Evolutionary conservation across 2,797 vertebrate species (phyloP), one percentile per base, ranked within the genome.

Genomic region (Protosalanx chinensis): DNA sequence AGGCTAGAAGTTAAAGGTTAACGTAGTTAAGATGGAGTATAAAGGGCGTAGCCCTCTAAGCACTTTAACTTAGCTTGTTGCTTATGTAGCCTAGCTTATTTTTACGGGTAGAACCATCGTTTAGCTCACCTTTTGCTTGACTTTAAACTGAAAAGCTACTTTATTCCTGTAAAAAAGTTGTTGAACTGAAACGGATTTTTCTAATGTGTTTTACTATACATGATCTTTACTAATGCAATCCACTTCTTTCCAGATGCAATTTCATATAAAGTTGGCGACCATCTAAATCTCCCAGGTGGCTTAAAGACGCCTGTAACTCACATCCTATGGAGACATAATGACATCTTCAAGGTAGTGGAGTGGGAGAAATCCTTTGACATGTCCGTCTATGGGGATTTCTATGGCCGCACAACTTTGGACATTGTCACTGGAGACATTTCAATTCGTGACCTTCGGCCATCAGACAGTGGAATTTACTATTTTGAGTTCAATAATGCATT

Each of bases 131-230:
- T 41, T 41, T 41, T 41, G 37, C 33, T 35, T 35, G 33, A 35
- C 37, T 46, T 46, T 46, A 12, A 35, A 35, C 23, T 27, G 35
- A 37, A 8, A 37, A 37, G 12, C 7, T 46, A 46, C 41, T 46
- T 6, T 37, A 35, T 6, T 7, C 41, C 2, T 46, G 37, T 41
- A 1, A 41, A 87, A 2, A 18, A 1, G 66, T 84, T 82, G 64
- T 82, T 77, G 16, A 84, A 86, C 80, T 68, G 73, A 2, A 33
- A 67, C 57, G n/a, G n/a, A 30, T 0, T 86, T 76, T 53, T 16
- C 18, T 3, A n/a, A 5, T n/a, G 8, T 53, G 15, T 53, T 53
- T 53, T 53, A 53, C 15, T 53, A 16, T 16, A 18, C 18, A 16
- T 18, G 16, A 3, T 53, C 18, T 51, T 51, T 13, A 18, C 16